Evolutionary conservation across 2,113 vertebrate species (phyloP).

Genomic region (Globicephala melas): DNA sequence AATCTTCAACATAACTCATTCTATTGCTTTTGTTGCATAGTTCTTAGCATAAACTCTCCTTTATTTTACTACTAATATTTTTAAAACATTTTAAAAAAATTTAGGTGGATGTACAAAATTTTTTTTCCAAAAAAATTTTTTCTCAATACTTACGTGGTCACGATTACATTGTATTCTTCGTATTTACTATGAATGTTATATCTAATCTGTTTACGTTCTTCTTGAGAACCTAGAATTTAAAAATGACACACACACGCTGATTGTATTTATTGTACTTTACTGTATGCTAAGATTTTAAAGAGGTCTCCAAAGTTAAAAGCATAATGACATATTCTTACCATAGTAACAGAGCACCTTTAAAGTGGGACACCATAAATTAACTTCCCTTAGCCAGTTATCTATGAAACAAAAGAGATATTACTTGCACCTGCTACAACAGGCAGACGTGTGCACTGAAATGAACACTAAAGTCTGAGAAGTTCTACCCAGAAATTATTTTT

Average conservation of each 20-base stretch:
- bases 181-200: conserved; percentile 88
- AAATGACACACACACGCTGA: not conserved
- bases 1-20: not conserved
- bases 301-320: conserved; percentile 1
- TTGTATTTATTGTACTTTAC: not conserved
- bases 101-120: not conserved
- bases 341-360: conserved; percentile 93
- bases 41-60: not conserved
- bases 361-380: conserved; percentile 92
- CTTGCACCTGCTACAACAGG: not conserved
- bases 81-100: not conserved
- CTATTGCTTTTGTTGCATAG: not conserved
- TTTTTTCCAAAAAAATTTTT: not conserved
- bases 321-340: conserved; percentile 83
- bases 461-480: not conserved
- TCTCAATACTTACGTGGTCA: conserved; percentile 93
- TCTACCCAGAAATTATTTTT: not conserved
- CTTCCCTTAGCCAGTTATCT: conserved; percentile 99
- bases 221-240: conserved; percentile 87
- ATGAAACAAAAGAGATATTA: conserved; percentile 59
- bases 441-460: not conserved
- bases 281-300: not conserved
- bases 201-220: conserved; percentile 92
- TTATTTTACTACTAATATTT: not conserved
- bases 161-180: conserved; percentile 91